Evolutionary conservation across 2,797 vertebrate genomes (phyloP), one percentile per base, ranked within the genome.

Genomic region (Anabas testudineus): DNA sequence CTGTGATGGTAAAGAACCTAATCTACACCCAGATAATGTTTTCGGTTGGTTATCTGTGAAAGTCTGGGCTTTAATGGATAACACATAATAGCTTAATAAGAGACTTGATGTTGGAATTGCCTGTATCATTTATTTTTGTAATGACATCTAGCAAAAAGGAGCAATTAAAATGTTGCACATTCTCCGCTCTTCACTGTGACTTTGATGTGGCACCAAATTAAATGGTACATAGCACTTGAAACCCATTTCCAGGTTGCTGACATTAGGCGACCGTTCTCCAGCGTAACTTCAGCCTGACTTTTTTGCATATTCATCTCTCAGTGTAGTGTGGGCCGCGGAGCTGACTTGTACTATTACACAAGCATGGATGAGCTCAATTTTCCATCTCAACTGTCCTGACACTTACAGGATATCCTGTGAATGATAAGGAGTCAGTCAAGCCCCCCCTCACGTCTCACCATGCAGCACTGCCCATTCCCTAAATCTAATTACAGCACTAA

Each of bases 401-500:
- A 81, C 75, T 78, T 83, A 84, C 85, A 88, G 90, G 87, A 88
- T 82, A 89, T 88, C 85, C 81, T 63, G 70, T 87, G 87, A 91
- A 78, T 85, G 87, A 92, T 88, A 88, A 88, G 84, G 67, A 88
- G 62, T 81, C 66, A 60, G 69, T 73, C 81, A 42, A 67, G 30
- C 67, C 67, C 69, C 61, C 67, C 71, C 14, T 3, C 82, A 70
- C 71, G 32, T 84, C 85, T 81, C 81, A 80, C 80, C 84, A 87
- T 48, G 75, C 83, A 74, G 88, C 67, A 42, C 82, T 89, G 87
- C 84, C 85, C 87, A 83, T 84, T 91, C 82, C 87, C 85, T 87
- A 90, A 91, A 92, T 92, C 84, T 89, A 91, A 92, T 93, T 92
- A 91, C 88, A 84, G 83, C 85, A 87, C 91, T 91, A 93, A 92